Percentiles rank a stretch among this genome's conserved stretches.
phyloP scores from a whole-genome alignment of 2,113 vertebrate genomes.

The Cryptotis parvus region DNA sequence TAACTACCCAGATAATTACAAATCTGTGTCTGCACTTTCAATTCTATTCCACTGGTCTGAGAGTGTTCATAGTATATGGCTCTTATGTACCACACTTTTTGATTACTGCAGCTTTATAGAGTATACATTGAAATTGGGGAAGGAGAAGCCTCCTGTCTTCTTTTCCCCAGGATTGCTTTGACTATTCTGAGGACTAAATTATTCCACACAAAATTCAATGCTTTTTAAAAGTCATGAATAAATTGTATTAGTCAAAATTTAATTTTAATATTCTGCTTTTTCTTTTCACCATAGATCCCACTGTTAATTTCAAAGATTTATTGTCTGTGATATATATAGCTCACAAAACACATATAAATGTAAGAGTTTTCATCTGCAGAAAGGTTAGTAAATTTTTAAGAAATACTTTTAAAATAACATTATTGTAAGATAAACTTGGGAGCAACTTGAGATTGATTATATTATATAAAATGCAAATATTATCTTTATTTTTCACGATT shows the following conservation, averaged over 20 bases:
- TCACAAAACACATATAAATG: slow-evolving; percentile 90
- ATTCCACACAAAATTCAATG: no score
- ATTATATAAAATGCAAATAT: slow-evolving; percentile 18
- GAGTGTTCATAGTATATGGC: no score
- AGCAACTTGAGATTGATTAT: not conserved
- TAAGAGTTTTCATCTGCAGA: slow-evolving; percentile 95
- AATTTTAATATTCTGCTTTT: slow-evolving; percentile 67
- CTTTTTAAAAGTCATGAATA: no score
- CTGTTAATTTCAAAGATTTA: slow-evolving; percentile 96
- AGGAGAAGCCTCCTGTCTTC: no score
- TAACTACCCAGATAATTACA: not conserved
- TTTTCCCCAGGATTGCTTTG: no score
- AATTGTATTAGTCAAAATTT: not conserved
- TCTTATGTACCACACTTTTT: no score
- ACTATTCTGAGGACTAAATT: no score
- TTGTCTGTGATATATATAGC: slow-evolving; percentile 95
- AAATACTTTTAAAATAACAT: not conserved
- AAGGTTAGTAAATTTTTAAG: slow-evolving; percentile 90
- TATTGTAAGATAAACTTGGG: not conserved
- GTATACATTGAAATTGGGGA: no score
- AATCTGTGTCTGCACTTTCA: not conserved
- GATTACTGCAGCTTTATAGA: no score
- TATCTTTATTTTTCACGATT: slow-evolving; percentile 39
- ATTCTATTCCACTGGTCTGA: no score
- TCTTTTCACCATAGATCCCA: slow-evolving; percentile 88